Base-by-base conservation (phyloP, 2,113 vertebrate genomes). In the Hippocampus zosterae region DNA sequence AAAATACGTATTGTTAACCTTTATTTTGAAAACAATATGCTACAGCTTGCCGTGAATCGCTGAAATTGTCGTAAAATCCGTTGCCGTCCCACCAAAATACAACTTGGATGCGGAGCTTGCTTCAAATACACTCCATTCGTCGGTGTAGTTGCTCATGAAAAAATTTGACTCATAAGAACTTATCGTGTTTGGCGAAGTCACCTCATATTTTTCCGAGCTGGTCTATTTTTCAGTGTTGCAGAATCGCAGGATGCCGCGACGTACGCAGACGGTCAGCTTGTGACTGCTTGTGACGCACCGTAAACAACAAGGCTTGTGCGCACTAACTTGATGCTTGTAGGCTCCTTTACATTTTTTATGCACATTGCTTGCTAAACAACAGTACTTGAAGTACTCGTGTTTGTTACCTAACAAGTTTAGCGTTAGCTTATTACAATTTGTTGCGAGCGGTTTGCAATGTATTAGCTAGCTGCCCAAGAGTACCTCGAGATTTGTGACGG, bases 261-360 rank as follows among this genome's bases (percentile, higher is more conserved):
- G 78, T 74, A 76, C 55, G 21, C 56, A 67, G 67, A 18, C 62
- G 25, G 40, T 19, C 60, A 3, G 75, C 50, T 27, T 5, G 72
- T 81, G 73, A 70, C 75, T 72, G 57, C 12, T 42, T 60, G 33
- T 76, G 74, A 81, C 82, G 61, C 65, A 25, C 50, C 53, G 68
- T 23, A 41, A 65, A 52, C 50, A 29, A n/a, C 53, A 21, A 40
- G 6, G 57, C 25, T 5, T n/a, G 12, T 29, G 18, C 8, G 15
- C 37, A 21, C 29, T 21, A 40, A 44, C 52, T 37, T 50, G 19
- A 16, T 59, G 25, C 19, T 29, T 18, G 25, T 56, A 2, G 15
- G 1, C 57, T 60, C 13, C 56, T 29, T 8, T 1, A 40, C 8
- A 40, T 62, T 41, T 6, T 6, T 62, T 41, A n/a, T 33, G 5